A percentile compares a stretch with the other conserved stretches of the same genome.
Evolutionary conservation across 2,113 vertebrate species (phyloP).

Genomic region (Geococcyx californianus): DNA sequence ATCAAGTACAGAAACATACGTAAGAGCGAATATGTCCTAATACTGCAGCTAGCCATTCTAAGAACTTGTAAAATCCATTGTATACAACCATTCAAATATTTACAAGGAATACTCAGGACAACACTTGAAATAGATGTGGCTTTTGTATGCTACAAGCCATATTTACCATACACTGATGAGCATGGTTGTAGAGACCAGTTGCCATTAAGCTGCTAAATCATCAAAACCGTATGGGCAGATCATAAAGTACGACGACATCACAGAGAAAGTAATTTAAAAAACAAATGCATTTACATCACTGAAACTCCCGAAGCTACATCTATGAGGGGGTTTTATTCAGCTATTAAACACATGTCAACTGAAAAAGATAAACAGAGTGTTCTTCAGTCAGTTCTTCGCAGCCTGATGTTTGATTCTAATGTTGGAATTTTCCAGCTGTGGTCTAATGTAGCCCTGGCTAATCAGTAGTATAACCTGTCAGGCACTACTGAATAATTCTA

Average conservation of each 20-base stretch:
- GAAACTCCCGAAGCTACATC: background rate
- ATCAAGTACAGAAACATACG: background rate
- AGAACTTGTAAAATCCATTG: background rate
- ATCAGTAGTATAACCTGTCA: background rate
- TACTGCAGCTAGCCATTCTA: background rate
- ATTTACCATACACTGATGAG: background rate
- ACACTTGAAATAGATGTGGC: background rate
- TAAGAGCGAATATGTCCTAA: background rate
- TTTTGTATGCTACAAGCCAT: background rate
- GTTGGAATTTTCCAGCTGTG: background rate
- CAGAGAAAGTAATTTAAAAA: background rate
- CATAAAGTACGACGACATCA: background rate
- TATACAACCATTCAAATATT: background rate
- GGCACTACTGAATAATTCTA: background rate
- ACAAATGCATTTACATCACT: background rate
- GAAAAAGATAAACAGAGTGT: background rate
- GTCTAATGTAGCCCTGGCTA: background rate
- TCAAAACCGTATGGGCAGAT: background rate
- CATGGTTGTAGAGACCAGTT: background rate
- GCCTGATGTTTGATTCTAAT: background rate
- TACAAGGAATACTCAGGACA: background rate
- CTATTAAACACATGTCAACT: background rate
- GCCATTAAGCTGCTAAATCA: background rate
- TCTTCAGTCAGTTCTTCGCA: background rate
- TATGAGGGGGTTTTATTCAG: background rate